Evolutionary conservation across 2,113 vertebrate genomes (phyloP), one percentile per base, ranked within the genome.

Genomic region (Rhinogobius similis): DNA sequence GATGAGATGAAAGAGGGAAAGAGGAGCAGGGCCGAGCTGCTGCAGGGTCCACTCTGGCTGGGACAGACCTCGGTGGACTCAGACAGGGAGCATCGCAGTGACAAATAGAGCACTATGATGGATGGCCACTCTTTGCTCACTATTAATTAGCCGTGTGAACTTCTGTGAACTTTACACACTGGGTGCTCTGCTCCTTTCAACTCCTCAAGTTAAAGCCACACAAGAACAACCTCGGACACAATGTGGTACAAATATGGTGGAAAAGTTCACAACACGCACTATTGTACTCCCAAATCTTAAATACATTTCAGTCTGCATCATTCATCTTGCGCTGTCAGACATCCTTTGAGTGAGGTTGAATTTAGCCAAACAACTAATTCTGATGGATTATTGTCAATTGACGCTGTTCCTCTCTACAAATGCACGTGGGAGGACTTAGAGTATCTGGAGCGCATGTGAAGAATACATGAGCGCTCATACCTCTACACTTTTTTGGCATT

Each of bases 61-160:
- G 79, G 81, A 79, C 76, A 76, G 67, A 76, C 75, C 23, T 27
- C 75, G 65, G 85, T 68, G 61, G 72, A 82, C 71, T 79, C 70
- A 76, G 83, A 89, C 89, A 75, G 73, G 83, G 78, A 78, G 79
- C 63, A 55, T 84, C 82, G 76, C 75, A 77, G 76, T 89, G 88
- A 90, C 86, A 86, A 89, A 91, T 89, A 82, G 87, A 71, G 79
- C 77, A 68, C 32, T 80, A 72, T 93, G 92, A 93, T 92, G 86
- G 92, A 93, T 73, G 80, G 90, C 82, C 80, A 27, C 69, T 67
- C 81, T 70, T 82, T 75, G 73, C 88, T 87, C 86, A 85, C 66
- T 88, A 90, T 92, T 91, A 92, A 93, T 93, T 91, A 92, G 90
- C 86, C 85, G 55, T 79, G 79, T 92, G 92, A 92, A 93, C 92